These are phyloP conservation scores for Sebastolobus altivelis DNA, from an alignment of 2,797 vertebrate genomes.

Conservation along the genomic window DNA sequence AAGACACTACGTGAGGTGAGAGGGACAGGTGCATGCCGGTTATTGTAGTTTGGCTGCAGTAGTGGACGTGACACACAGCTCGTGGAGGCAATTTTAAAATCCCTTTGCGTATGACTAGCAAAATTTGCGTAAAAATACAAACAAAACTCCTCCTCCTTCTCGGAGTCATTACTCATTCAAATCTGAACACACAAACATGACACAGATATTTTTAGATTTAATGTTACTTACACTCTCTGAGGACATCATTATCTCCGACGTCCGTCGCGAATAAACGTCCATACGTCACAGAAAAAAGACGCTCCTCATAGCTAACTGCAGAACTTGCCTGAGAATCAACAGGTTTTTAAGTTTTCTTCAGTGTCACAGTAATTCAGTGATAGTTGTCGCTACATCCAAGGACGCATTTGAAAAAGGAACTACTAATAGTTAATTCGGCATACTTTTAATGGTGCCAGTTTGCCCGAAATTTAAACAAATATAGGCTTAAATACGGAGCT, in stretches of 20 bases:
- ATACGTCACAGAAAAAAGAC: neutral
- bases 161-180: neutral
- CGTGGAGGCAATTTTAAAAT: neutral
- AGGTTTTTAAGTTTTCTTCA: neutral
- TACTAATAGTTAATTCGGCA: neutral
- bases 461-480: neutral
- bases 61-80: neutral
- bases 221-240: neutral
- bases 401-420: neutral
- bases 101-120: neutral
- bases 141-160: neutral
- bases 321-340: neutral
- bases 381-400: neutral
- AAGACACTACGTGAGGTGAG: neutral
- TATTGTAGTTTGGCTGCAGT: neutral
- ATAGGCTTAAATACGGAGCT: neutral
- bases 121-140: neutral
- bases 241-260: neutral
- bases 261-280: neutral
- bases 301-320: neutral
- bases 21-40: neutral
- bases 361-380: neutral
- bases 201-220: neutral
- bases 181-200: neutral
- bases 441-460: neutral